A percentile compares a stretch with the other conserved stretches of the same genome.
These are phyloP conservation scores for Lithobates pipiens DNA, from an alignment of 2,797 vertebrate species.

Conservation along the genomic window DNA sequence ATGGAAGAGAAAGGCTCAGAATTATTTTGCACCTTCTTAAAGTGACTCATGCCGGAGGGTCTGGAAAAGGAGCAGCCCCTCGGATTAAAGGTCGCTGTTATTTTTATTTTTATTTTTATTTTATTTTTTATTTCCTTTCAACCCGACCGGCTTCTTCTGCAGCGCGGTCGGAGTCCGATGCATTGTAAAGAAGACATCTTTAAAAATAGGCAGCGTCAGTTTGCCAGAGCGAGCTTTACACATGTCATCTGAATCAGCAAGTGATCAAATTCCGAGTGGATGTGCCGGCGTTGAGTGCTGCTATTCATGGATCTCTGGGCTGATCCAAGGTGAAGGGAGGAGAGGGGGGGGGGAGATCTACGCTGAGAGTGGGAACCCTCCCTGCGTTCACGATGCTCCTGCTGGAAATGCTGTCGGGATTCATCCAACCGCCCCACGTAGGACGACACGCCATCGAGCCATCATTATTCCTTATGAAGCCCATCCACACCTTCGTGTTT, in stretches of 20 bases:
- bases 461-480: too few relatives aligned
- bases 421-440: too few relatives aligned
- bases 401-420: background rate
- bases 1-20: too few relatives aligned
- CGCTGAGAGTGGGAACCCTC: constrained; percentile 5
- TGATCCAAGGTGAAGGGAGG: constrained; percentile 19
- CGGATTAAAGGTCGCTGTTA: too few relatives aligned
- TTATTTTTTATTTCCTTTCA: too few relatives aligned
- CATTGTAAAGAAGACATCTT: background rate
- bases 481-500: too few relatives aligned
- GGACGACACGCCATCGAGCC: too few relatives aligned
- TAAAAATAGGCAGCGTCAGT: background rate
- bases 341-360: background rate
- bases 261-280: constrained; percentile 16
- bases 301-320: constrained; percentile 43
- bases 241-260: constrained; percentile 21
- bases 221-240: constrained; percentile 16
- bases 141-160: too few relatives aligned
- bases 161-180: background rate
- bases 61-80: too few relatives aligned
- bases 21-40: too few relatives aligned
- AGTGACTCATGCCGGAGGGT: too few relatives aligned
- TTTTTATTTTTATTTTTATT: too few relatives aligned
- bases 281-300: constrained; percentile 21
- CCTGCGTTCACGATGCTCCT: background rate